phyloP scores from a whole-genome alignment of 2,888 invertebrate genomes.

The Agonum fuliginosum region DNA sequence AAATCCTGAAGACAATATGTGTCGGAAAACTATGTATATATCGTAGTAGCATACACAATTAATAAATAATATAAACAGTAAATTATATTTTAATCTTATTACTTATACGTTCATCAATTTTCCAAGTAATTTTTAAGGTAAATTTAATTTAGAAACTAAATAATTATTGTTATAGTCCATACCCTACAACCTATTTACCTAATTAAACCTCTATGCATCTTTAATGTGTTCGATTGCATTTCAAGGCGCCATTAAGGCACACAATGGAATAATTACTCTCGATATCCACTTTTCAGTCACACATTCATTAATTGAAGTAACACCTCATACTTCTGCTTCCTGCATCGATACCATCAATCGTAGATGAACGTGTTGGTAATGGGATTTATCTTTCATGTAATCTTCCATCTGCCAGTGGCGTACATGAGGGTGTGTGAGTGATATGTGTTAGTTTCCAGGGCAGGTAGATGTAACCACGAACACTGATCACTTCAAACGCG shows the following conservation, averaged over 20 bases:
- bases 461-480: slow-evolving; percentile 37
- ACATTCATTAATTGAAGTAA: slow-evolving; percentile 16
- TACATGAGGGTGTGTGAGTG: background rate
- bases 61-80: no score
- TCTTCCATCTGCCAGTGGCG: slow-evolving; percentile 51
- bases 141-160: no score
- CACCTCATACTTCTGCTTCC: background rate
- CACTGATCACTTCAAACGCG: slow-evolving; percentile 27
- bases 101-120: no score
- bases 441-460: slow-evolving; percentile 1
- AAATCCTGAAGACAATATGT: no score
- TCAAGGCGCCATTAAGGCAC: background rate
- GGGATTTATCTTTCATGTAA: slow-evolving; percentile 60
- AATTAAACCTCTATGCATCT: background rate
- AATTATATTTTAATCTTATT: no score
- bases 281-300: slow-evolving; percentile 11
- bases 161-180: no score
- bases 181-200: background rate
- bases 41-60: no score
- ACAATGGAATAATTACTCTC: background rate
- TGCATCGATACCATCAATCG: background rate
- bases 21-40: no score
- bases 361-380: slow-evolving; percentile 14
- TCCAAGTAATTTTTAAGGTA: no score
- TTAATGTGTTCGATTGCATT: background rate